Conservation (phyloP, 2,888 invertebrate species). For the Pristionchus arcanus region DNA sequence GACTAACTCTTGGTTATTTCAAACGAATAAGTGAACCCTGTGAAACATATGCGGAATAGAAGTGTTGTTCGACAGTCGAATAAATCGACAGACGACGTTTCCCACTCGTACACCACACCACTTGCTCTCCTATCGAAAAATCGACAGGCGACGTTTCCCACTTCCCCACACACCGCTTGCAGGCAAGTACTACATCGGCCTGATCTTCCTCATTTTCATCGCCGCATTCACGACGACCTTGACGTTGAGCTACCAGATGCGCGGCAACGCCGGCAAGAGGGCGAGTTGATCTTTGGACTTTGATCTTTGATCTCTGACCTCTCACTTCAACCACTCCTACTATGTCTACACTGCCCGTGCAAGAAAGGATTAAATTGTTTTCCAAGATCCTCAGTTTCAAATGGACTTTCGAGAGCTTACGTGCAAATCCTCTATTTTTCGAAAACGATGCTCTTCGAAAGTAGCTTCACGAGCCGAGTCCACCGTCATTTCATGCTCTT, state of each 20-base stretch:
- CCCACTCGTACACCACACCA: too few relatives aligned
- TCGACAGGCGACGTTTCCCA: neutral
- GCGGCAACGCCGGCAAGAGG: slow-evolving; percentile 73
- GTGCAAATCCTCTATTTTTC: neutral
- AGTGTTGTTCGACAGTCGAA: too few relatives aligned
- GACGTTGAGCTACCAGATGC: slow-evolving; percentile 75
- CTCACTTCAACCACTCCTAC: too few relatives aligned
- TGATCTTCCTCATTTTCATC: slow-evolving; percentile 76
- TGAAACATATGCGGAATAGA: too few relatives aligned
- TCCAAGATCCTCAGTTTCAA: too few relatives aligned
- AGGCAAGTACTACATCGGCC: slow-evolving; percentile 76
- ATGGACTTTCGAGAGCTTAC: neutral
- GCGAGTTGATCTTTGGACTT: slow-evolving; percentile 59
- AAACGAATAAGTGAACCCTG: too few relatives aligned
- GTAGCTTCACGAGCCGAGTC: neutral
- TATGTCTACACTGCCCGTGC: too few relatives aligned
- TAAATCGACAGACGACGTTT: neutral
- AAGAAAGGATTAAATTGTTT: too few relatives aligned
- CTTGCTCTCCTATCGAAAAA: too few relatives aligned
- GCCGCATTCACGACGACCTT: slow-evolving; percentile 77
- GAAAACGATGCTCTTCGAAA: neutral
- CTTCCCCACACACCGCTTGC: neutral
- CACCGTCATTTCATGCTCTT: neutral
- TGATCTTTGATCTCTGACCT: neutral
- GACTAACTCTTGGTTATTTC: too few relatives aligned